phyloP scores from a whole-genome alignment of 2,888 invertebrate genomes.

The Sinodicranocentrus sp. region DNA sequence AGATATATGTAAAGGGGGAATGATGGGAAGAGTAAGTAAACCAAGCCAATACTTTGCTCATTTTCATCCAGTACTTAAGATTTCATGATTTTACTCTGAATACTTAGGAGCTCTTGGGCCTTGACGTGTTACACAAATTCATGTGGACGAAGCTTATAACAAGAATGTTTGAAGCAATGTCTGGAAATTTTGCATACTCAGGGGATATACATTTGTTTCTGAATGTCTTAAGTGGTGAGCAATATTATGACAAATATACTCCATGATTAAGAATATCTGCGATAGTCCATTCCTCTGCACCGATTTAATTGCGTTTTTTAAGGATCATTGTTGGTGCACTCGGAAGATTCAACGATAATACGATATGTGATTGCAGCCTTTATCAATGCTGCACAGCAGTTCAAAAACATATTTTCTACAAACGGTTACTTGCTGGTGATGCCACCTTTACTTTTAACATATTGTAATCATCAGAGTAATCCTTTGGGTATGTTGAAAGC shows the following conservation, averaged over 20 bases:
- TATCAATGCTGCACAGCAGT: constrained; percentile 98
- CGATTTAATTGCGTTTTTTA: no score
- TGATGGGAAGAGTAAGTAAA: constrained; percentile 88
- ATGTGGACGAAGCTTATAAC: constrained; percentile 99
- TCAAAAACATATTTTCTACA: constrained; percentile 98
- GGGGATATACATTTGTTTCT: constrained; percentile 98
- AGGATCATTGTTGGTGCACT: constrained; percentile 92
- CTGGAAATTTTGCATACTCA: constrained; percentile 97
- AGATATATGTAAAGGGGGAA: constrained; percentile 92
- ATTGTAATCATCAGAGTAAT: constrained; percentile 98
- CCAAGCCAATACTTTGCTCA: background rate
- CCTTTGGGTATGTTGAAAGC: constrained; percentile 77
- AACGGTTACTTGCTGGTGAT: constrained; percentile 98
- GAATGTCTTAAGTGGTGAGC: constrained; percentile 94
- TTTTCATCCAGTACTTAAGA: no score
- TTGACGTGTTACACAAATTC: constrained; percentile 97
- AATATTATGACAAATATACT: no score
- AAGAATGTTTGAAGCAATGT: constrained; percentile 98
- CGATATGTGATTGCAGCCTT: constrained; percentile 98
- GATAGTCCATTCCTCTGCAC: no score
- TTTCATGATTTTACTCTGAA: no score
- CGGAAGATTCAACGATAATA: constrained; percentile 97
- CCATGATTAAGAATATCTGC: no score
- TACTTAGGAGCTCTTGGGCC: constrained; percentile 87
- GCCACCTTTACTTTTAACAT: constrained; percentile 97